Conservation (phyloP, 2,113 vertebrate genomes). For the Proteles cristata region DNA sequence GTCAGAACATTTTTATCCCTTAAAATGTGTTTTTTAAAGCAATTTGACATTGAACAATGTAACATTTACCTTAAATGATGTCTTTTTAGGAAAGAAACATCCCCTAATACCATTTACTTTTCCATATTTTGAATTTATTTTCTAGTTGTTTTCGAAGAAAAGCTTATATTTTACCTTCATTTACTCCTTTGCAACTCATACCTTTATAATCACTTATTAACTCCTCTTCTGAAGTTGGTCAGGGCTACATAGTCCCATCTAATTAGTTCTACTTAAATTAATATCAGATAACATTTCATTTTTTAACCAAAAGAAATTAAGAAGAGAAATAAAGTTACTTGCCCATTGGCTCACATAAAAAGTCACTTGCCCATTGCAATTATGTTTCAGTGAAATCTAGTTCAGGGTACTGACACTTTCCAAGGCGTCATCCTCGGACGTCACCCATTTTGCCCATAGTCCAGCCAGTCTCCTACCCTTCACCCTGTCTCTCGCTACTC, state of each 20-base stretch:
- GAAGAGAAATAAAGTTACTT: conserved; percentile 18
- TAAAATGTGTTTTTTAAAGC: background rate
- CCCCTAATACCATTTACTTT: background rate
- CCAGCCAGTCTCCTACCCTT: background rate
- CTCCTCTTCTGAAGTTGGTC: background rate
- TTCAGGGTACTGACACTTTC: background rate
- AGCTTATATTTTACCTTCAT: background rate
- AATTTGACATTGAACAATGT: background rate
- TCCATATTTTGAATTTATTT: background rate
- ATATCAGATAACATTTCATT: background rate
- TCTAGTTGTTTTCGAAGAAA: background rate
- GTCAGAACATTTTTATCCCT: conserved; percentile 45
- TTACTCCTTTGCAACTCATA: background rate
- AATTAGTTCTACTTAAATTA: conserved; percentile 31
- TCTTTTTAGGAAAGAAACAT: background rate
- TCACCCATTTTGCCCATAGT: fast-evolving
- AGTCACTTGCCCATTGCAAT: background rate
- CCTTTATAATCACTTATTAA: conserved; percentile 1
- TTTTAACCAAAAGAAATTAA: background rate
- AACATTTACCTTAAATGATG: background rate
- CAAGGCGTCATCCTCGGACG: background rate
- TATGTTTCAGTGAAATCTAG: background rate
- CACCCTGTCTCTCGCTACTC: background rate
- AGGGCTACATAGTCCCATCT: background rate
- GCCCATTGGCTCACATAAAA: background rate